These are phyloP conservation scores for Latrodectus elegans DNA, from an alignment of 2,888 invertebrate genomes.

Conservation along the genomic window DNA sequence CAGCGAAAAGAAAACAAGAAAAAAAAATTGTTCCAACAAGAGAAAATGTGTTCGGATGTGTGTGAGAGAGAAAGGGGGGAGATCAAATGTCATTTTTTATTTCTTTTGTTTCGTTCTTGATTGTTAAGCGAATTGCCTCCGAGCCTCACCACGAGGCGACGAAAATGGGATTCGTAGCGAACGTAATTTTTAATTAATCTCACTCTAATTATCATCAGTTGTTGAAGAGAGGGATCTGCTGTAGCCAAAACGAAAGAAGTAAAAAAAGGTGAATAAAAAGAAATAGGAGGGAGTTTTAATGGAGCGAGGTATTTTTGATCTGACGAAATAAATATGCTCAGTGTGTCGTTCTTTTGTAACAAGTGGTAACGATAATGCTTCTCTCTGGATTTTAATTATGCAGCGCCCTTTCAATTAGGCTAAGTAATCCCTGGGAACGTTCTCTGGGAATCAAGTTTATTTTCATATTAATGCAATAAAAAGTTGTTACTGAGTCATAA, in stretches of 20 bases:
- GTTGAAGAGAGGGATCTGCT: conserved; percentile 7
- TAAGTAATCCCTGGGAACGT: no score
- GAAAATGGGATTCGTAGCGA: conserved; percentile 36
- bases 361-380: neutral
- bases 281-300: neutral
- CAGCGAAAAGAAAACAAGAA: neutral
- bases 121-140: conserved; percentile 49
- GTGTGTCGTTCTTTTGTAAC: neutral
- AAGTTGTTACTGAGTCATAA: no score
- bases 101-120: neutral
- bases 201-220: conserved; percentile 33
- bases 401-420: no score
- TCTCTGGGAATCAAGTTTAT: no score
- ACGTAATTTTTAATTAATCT: conserved; percentile 55
- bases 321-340: conserved; percentile 1
- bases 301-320: neutral
- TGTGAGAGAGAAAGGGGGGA: neutral
- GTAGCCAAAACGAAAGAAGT: neutral
- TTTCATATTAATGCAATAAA: no score
- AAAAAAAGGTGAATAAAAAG: neutral
- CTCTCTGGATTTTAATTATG: no score
- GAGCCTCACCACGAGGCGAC: conserved; percentile 6
- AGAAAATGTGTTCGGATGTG: neutral
- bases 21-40: conserved; percentile 6
- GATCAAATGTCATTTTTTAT: conserved; percentile 25